Base-by-base conservation (phyloP, 2,113 vertebrate species). In the Xiphophorus hellerii region DNA sequence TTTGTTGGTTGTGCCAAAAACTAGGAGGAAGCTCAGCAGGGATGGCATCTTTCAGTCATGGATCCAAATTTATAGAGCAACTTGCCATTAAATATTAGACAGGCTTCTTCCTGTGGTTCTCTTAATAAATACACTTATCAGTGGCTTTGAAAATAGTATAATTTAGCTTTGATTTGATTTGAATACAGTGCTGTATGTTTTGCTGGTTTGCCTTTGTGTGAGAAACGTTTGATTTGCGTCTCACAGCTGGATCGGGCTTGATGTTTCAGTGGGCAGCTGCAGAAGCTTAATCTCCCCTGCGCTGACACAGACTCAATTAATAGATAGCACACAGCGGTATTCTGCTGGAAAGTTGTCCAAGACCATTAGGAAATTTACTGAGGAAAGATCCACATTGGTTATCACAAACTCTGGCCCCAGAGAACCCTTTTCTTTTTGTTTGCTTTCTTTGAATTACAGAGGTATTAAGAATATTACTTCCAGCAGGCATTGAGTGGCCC, bases 291-390 rank as follows among this genome's bases (percentile, higher is more conserved):
- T 95, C 94, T 95, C 92, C 77, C 84, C 82, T 64, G 63, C 75
- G 87, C 91, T 94, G 94, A 95, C 93, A 94, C 90, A 76, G 82
- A 89, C 91, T 92, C 91, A 93, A 94, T 94, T 95, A 94, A 94
- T 93, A 93, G 93, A 94, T 93, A 88, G 91, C 87, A 79, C 90
- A 93, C 90, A 92, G 92, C 93, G 90, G 89, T 92, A 93, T 89
- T 91, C 90, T 88, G 92, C 87, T 91, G 87, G 90, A 94, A 94
- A 93, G 91, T 93, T 94, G 93, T 93, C 92, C 91, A 85, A 85
- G 73, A 69, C 82, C 71, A 64, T 93, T 91, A 89, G 88, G 94
- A 94, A 94, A 94, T 94, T 94, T 92, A 94, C 86, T 74, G 78
- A 76, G 87, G 77, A 88, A 87, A 90, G 91, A 93, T 94, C 90